A percentile compares a stretch with the other conserved stretches of the same genome.
These are phyloP conservation scores for Cyphomyrus plagiostoma DNA, from an alignment of 2,113 vertebrate species.

Conservation along the genomic window DNA sequence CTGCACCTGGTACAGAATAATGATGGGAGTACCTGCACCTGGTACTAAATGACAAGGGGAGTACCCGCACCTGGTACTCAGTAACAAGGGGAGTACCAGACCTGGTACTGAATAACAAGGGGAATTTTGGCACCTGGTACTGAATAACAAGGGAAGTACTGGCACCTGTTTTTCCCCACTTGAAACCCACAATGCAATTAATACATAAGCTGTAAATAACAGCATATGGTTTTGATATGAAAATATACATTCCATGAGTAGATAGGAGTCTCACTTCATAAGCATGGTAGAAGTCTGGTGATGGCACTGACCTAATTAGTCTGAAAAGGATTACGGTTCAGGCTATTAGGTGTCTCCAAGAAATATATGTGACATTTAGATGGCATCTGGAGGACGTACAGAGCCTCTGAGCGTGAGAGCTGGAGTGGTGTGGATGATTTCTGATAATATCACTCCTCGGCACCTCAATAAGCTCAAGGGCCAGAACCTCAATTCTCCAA, in stretches of 20 bases:
- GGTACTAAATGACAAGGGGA: background rate
- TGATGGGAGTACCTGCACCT: background rate
- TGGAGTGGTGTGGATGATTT: background rate
- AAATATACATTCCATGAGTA: background rate
- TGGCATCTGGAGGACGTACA: background rate
- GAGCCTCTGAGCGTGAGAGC: background rate
- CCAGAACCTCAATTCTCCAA: background rate
- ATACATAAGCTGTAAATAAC: background rate
- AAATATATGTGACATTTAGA: constrained; percentile 11
- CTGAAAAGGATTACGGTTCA: background rate
- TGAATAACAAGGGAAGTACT: background rate
- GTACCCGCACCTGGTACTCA: background rate
- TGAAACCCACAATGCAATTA: background rate
- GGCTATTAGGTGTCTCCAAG: background rate
- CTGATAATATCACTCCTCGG: background rate
- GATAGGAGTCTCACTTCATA: background rate
- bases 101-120: background rate
- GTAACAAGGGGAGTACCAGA: too few relatives aligned
- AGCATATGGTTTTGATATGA: background rate
- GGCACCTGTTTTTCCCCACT: background rate
- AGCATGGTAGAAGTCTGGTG: background rate
- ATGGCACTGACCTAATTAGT: background rate
- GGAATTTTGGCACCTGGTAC: background rate
- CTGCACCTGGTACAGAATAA: too few relatives aligned
- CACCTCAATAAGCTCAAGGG: background rate